Conservation (phyloP, 2,113 vertebrate genomes). For the Geococcyx californianus region DNA sequence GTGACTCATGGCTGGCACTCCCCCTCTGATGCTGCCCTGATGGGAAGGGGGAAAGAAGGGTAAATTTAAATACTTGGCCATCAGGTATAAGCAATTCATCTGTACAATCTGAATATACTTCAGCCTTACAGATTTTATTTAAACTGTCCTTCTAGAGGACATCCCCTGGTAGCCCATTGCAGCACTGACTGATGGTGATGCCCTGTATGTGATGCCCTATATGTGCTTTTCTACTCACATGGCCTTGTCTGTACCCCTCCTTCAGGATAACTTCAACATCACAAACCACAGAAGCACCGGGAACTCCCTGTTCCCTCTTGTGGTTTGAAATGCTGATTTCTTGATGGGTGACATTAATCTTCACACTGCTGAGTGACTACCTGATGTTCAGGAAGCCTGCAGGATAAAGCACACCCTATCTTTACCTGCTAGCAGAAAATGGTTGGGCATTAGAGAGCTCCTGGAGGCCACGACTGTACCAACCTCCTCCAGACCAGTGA, state of each 20-base stretch:
- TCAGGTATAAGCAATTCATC: background rate
- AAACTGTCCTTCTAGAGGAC: background rate
- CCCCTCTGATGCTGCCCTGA: background rate
- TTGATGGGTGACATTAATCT: background rate
- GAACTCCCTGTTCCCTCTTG: background rate
- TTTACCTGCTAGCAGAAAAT: background rate
- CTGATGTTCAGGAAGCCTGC: background rate
- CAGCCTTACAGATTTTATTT: background rate
- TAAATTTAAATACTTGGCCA: background rate
- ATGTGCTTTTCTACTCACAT: background rate
- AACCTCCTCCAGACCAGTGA: background rate
- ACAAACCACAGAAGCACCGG: background rate
- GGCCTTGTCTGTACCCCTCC: fast-evolving
- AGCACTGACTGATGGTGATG: background rate
- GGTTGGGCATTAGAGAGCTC: background rate
- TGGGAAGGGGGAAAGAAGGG: too few relatives aligned
- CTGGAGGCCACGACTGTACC: fast-evolving
- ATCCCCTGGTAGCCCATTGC: background rate
- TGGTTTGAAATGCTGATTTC: background rate
- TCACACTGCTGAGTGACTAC: background rate
- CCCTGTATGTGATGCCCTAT: background rate
- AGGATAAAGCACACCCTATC: background rate
- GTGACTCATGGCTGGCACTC: background rate
- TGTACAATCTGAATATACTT: background rate
- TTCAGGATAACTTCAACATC: background rate